Evolutionary conservation across 2,113 vertebrate species (phyloP), one percentile per base, ranked within the genome.

Genomic region (Callipepla californica): DNA sequence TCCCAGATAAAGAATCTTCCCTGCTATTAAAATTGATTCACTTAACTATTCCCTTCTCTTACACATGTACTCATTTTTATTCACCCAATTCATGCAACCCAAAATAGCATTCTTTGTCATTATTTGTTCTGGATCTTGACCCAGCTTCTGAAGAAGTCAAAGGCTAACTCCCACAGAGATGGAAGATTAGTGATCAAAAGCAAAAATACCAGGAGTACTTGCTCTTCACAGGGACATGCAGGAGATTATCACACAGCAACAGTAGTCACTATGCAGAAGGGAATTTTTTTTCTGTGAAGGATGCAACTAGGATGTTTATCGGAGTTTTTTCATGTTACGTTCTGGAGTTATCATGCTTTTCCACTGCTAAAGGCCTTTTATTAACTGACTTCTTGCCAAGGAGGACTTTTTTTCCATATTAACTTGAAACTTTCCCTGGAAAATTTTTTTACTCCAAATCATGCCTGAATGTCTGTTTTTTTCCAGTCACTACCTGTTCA

Each of bases 91-190:
- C 2, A 2, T 62, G 21, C 5, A 81, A 44, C 25, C 81, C 40
- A 58, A 45, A 85, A 76, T 38, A 81, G 20, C 19, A 72, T 16
- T 28, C 9, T 23, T 48, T 87, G 53, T 42, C 66, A 53, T 30
- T 89, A 40, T 89, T 91, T 93, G 26, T 65, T 87, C 80, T 94
- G 89, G 86, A 84, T 81, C 70, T 48, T 55, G 58, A 92, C 25
- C 2, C 62, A 87, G 80, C 86, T 96, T 90, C 87, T 84, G 70
- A n/a, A 75, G 58, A 87, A 93, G 69, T 65, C 53, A 87, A 80
- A 50, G 58, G 66, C 40, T 76, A 89, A 73, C 15, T 89, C 65
- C 68, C 44, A 80, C 47, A 74, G 72, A 91, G 28, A 47, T 16
- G 73, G 40, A 40, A 80, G 21, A 77, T 83, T 42, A 85, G 55